Evolutionary conservation across 2,113 vertebrate species (phyloP).

Genomic region (Clupea harengus): DNA sequence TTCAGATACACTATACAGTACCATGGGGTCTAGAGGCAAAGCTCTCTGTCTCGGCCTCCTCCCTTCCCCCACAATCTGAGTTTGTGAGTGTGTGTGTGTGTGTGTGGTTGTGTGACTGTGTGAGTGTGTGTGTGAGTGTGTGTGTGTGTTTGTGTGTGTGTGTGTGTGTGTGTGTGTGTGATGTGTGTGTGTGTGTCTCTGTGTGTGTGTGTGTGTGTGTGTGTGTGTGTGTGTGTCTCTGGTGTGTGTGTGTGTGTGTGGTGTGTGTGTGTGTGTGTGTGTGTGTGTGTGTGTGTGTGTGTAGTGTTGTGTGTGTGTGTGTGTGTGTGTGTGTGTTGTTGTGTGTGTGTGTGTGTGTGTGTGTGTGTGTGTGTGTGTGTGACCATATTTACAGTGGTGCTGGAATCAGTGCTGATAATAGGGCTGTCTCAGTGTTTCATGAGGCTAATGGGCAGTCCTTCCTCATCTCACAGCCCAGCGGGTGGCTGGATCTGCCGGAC

Average conservation of each 20-base stretch:
- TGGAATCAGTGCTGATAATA: conserved; percentile 32
- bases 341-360: conserved; percentile 30
- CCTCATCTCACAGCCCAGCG: conserved; percentile 59
- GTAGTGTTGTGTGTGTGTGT: conserved; percentile 29
- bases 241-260: conserved; percentile 32
- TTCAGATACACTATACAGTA: not conserved
- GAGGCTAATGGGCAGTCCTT: conserved; percentile 60
- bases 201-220: conserved; percentile 22
- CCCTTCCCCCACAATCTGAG: not conserved
- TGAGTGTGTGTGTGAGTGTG: conserved; percentile 2
- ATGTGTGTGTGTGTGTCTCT: conserved; percentile 6
- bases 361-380: not conserved
- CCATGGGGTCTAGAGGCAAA: not conserved
- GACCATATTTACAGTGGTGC: conserved; percentile 32
- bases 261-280: not conserved
- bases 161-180: not conserved
- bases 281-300: conserved; percentile 10
- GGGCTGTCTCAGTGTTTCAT: conserved; percentile 59
- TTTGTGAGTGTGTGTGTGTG: not conserved
- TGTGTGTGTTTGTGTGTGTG: conserved; percentile 22
- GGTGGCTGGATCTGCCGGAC: conserved; percentile 59
- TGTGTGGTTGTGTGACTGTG: not conserved
- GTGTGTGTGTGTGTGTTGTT: conserved; percentile 4
- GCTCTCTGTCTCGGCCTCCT: not conserved
- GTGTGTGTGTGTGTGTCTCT: not conserved